Conservation (phyloP, 2,888 invertebrate species). For the Athalia circularis region DNA sequence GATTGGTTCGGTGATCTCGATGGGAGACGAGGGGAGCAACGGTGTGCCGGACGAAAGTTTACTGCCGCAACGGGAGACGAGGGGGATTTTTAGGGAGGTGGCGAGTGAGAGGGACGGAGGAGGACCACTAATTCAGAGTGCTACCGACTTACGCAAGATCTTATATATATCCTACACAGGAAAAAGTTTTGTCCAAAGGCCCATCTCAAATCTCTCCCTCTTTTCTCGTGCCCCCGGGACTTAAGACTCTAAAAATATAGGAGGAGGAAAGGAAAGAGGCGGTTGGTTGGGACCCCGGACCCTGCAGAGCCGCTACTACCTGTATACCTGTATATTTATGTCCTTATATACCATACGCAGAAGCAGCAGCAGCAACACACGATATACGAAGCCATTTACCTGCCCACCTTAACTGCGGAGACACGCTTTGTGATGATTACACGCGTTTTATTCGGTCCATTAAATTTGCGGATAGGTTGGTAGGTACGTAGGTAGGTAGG, state of each 20-base stretch:
- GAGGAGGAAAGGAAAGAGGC: neutral
- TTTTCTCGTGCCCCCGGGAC: neutral
- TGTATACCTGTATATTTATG: too few species aligned
- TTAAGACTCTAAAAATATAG: neutral
- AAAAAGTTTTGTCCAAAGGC: conserved; percentile 55
- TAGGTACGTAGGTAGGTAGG: too few species aligned
- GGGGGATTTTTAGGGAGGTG: conserved; percentile 31
- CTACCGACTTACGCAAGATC: conserved; percentile 69
- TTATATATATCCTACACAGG: conserved; percentile 34
- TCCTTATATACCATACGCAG: too few species aligned
- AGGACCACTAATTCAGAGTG: conserved; percentile 66
- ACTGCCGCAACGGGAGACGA: neutral
- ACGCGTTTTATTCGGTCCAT: too few species aligned
- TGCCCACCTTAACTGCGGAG: too few species aligned
- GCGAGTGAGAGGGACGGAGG: conserved; percentile 49
- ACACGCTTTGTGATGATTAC: too few species aligned
- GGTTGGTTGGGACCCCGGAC: neutral
- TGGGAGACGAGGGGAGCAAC: neutral
- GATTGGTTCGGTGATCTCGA: neutral
- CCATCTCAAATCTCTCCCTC: neutral
- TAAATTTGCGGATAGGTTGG: too few species aligned
- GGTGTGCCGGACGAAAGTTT: conserved; percentile 2
- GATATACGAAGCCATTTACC: too few species aligned
- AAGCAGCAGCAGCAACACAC: too few species aligned
- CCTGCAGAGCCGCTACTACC: too few species aligned